A percentile compares a stretch with the other conserved stretches of the same genome.
phyloP scores from a whole-genome alignment of 2,888 invertebrate species.

The Aelia acuminata region DNA sequence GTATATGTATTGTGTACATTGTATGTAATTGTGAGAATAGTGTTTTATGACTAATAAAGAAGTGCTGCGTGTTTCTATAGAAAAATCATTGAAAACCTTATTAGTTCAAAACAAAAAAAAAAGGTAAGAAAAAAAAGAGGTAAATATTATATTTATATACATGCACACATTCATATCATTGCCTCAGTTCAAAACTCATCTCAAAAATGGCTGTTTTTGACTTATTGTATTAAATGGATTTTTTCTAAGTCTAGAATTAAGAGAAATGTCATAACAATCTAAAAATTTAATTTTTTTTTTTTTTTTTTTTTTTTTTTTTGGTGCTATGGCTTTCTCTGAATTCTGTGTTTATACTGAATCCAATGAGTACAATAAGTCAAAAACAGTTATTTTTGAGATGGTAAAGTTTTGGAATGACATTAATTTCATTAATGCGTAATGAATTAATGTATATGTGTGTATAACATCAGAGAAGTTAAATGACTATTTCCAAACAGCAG shows the following conservation, averaged over 20 bases:
- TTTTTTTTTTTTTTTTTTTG: too few species aligned
- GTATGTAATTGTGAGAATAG: slow-evolving; percentile 14
- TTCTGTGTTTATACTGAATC: too few species aligned
- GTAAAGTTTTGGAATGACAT: too few species aligned
- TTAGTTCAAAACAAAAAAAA: slow-evolving; percentile 18
- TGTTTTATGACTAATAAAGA: slow-evolving; percentile 44
- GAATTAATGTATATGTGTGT: slow-evolving; percentile 27
- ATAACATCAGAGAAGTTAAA: neutral
- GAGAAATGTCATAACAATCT: too few species aligned
- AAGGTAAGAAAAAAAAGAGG: slow-evolving; percentile 38
- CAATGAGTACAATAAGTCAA: too few species aligned
- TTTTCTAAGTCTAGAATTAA: neutral
- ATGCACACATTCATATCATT: neutral
- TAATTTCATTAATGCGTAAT: too few species aligned
- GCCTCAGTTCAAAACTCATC: too few species aligned
- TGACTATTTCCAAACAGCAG: slow-evolving; percentile 51
- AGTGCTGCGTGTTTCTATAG: slow-evolving; percentile 47
- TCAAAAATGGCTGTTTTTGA: too few species aligned
- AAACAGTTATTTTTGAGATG: too few species aligned
- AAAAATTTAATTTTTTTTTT: too few species aligned
- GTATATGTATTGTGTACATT: slow-evolving; percentile 27
- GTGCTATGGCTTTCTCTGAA: too few species aligned
- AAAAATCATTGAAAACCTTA: slow-evolving; percentile 10
- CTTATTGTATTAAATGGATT: too few species aligned
- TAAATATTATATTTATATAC: slow-evolving; percentile 30